Percentiles rank a stretch among this genome's conserved stretches.
Evolutionary conservation across 2,113 vertebrate species (phyloP).

Genomic region (Crotalus viridis): DNA sequence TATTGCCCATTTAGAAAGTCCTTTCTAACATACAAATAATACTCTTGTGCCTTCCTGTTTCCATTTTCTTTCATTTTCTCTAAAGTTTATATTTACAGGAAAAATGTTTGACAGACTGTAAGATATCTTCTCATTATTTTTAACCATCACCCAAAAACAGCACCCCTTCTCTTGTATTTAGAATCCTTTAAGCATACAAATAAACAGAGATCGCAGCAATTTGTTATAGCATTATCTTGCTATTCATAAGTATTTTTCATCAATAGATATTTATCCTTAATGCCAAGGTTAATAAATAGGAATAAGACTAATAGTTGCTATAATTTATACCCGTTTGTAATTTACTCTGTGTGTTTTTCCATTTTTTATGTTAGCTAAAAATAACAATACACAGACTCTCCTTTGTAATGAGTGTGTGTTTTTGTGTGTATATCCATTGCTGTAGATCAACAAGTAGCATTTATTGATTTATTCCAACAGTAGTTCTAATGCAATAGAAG

Average conservation of each 20-base stretch:
- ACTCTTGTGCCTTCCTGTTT: background rate
- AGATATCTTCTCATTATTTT: background rate
- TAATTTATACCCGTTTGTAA: background rate
- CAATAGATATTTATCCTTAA: conserved; percentile 41
- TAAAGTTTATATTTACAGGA: background rate
- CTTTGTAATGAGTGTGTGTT: background rate
- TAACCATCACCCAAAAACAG: background rate
- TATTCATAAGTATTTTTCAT: conserved; percentile 45
- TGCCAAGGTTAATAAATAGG: conserved; percentile 32
- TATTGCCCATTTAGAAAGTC: background rate
- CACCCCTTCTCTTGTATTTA: background rate
- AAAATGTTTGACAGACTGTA: too few species aligned
- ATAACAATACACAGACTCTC: background rate
- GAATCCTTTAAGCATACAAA: background rate
- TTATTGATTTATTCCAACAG: conserved; percentile 56
- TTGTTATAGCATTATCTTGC: conserved; percentile 53
- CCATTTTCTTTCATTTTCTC: background rate
- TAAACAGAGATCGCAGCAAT: background rate
- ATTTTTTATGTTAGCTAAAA: background rate
- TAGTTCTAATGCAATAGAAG: conserved; percentile 46
- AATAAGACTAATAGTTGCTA: background rate
- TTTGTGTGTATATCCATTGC: background rate
- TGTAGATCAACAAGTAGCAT: conserved; percentile 43
- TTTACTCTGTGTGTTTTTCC: background rate
- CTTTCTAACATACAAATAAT: background rate